Percentiles rank a stretch among this genome's conserved stretches.
Conservation (phyloP, 2,113 vertebrate genomes). For the Tylochromis polylepis region DNA sequence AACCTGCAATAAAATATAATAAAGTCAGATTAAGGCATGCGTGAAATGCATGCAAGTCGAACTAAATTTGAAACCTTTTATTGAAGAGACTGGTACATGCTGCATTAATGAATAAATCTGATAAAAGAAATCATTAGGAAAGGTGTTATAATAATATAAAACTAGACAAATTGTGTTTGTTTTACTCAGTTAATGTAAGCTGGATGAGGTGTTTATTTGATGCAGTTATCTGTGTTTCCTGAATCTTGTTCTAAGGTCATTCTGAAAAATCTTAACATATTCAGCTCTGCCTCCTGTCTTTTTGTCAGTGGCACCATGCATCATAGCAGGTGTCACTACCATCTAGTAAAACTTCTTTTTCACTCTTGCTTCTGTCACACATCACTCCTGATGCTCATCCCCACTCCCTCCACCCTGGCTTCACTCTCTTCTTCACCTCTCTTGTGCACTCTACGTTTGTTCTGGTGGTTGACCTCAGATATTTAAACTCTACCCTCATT, state of each 20-base stretch:
- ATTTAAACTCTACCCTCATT: not conserved
- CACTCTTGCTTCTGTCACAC: not conserved
- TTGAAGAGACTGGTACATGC: not conserved
- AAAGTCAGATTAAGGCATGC: not conserved
- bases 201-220: no score
- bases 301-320: not conserved
- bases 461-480: rapidly evolving
- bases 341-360: not conserved
- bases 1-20: not conserved
- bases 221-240: not conserved
- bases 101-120: not conserved
- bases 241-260: not conserved
- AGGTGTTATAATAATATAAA: rapidly evolving
- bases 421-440: not conserved
- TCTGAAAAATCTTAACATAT: no score
- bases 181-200: no score
- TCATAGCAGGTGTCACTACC: not conserved
- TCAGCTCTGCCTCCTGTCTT: not conserved
- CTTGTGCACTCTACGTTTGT: rapidly evolving
- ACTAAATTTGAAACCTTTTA: not conserved
- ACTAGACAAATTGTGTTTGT: no score
- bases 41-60: not conserved
- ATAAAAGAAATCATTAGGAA: not conserved
- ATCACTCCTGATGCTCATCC: not conserved
- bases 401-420: not conserved